These are phyloP conservation scores for Conomelus anceps DNA, from an alignment of 2,888 invertebrate genomes.

Conservation along the genomic window DNA sequence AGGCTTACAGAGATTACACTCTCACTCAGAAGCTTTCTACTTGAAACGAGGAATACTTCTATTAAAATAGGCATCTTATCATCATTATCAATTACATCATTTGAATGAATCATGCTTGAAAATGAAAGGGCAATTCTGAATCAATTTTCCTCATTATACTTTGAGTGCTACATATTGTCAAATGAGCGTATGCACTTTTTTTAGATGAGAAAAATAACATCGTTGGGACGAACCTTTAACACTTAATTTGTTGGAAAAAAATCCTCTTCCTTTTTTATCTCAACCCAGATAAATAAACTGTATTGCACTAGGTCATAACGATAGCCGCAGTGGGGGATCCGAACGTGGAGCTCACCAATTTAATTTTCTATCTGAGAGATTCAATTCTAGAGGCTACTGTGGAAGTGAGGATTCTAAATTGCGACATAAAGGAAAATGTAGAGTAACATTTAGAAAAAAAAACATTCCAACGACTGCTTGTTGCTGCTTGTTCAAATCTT, in stretches of 20 bases:
- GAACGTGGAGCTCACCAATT: no score
- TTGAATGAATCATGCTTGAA: neutral
- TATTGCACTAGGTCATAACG: no score
- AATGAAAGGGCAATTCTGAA: neutral
- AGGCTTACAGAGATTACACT: neutral
- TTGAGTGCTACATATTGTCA: no score
- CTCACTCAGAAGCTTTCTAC: neutral
- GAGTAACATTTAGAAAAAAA: neutral
- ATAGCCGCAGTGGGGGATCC: no score
- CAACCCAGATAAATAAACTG: no score
- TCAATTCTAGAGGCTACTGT: neutral
- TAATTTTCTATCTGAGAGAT: neutral
- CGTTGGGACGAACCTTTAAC: no score
- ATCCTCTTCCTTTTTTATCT: no score
- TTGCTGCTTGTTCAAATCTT: neutral
- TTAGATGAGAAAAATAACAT: no score
- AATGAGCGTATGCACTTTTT: no score
- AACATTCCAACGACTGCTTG: neutral
- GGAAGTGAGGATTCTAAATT: neutral
- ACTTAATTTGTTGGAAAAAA: no score
- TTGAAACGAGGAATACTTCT: neutral
- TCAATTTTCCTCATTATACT: no score
- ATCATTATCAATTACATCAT: neutral
- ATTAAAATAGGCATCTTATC: neutral
- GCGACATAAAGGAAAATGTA: neutral